Conservation (phyloP, 2,888 invertebrate species). For the Melanargia galathea region DNA sequence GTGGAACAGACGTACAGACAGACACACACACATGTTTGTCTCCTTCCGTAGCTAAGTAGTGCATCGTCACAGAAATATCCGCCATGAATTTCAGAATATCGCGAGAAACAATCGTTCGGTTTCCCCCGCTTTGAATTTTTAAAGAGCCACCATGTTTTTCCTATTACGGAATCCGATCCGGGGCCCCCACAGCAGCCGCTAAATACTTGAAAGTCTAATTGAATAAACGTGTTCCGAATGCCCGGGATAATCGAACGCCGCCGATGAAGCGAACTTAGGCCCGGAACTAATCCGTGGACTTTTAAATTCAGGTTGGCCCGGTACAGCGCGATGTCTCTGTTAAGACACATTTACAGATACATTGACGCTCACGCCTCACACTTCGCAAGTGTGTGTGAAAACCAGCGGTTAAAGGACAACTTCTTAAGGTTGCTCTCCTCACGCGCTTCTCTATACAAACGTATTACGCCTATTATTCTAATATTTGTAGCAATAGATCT, state of each 20-base stretch:
- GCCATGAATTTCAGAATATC: background rate
- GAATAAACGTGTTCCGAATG: slow-evolving; percentile 68
- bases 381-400: no score
- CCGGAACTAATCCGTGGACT: slow-evolving; percentile 34
- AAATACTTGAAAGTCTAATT: slow-evolving; percentile 68
- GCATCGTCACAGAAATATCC: background rate
- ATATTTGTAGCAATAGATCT: no score
- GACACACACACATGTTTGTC: no score
- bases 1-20: no score
- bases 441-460: no score
- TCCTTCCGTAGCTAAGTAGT: no score
- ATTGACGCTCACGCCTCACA: no score
- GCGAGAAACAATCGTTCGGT: slow-evolving; percentile 17
- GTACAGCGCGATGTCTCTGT: background rate
- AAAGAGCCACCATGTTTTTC: slow-evolving; percentile 40
- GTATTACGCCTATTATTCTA: no score
- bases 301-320: slow-evolving; percentile 33
- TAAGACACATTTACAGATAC: no score
- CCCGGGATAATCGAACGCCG: slow-evolving; percentile 55
- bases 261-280: slow-evolving; percentile 48
- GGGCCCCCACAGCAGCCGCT: slow-evolving; percentile 51
- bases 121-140: slow-evolving; percentile 36
- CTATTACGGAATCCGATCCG: slow-evolving; percentile 33
- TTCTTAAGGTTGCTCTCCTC: no score
- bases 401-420: no score